phyloP scores from a whole-genome alignment of 2,888 invertebrate genomes.

The Synergus japonicus region DNA sequence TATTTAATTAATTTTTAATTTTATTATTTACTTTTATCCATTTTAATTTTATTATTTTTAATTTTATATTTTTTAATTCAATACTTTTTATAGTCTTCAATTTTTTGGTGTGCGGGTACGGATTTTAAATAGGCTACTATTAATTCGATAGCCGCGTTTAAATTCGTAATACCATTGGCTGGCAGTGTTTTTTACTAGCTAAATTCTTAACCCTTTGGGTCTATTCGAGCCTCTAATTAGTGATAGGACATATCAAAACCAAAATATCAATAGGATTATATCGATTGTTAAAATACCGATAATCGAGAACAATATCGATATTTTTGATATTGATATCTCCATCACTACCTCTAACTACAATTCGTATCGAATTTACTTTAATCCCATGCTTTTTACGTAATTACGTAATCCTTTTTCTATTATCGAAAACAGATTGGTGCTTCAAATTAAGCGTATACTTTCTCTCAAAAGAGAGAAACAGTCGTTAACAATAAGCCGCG shows the following conservation, averaged over 20 bases:
- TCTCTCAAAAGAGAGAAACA: neutral
- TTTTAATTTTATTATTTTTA: no score
- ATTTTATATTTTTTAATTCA: no score
- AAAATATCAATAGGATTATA: no score
- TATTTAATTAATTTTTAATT: constrained; percentile 5
- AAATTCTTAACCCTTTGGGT: constrained; percentile 43
- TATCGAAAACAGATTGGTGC: constrained; percentile 26
- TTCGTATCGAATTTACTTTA: constrained; percentile 10
- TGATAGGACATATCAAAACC: no score
- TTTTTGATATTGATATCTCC: no score
- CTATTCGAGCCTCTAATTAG: neutral
- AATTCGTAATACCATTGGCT: constrained; percentile 72
- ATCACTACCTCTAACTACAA: constrained; percentile 1
- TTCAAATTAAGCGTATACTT: constrained; percentile 26
- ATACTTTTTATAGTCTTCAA: neutral
- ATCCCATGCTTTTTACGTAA: neutral
- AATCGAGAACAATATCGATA: no score
- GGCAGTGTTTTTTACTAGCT: constrained; percentile 72
- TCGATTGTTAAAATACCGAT: no score
- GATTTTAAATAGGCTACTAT: constrained; percentile 51
- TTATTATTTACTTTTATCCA: no score
- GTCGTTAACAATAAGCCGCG: neutral
- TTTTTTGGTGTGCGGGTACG: neutral
- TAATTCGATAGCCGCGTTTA: constrained; percentile 66
- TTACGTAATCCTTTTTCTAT: neutral